Conservation (phyloP, 2,797 vertebrate species). For the Centropyge bicolor region DNA sequence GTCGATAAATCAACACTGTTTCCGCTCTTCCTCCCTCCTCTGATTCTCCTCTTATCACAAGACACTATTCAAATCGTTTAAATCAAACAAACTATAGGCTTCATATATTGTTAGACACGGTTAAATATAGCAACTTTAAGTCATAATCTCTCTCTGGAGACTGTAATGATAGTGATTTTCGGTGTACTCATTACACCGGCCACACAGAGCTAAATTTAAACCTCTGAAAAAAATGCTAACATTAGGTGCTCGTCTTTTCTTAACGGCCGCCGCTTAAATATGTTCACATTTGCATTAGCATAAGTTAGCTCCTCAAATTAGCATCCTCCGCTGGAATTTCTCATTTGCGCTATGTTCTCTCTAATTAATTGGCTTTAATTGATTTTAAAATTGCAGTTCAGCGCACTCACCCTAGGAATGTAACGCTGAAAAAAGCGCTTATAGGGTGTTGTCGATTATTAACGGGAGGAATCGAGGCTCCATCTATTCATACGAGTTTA, state of each 20-base stretch:
- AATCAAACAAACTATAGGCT: background rate
- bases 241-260: background rate
- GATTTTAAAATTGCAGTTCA: background rate
- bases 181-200: background rate
- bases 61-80: background rate
- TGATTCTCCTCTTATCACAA: background rate
- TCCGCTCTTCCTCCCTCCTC: no score
- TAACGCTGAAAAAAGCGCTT: rapidly evolving
- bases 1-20: no score
- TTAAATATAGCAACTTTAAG: background rate
- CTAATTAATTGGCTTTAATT: background rate
- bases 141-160: background rate
- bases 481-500: background rate
- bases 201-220: conserved; percentile 24
- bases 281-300: background rate
- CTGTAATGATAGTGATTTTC: conserved; percentile 4
- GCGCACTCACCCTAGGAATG: background rate
- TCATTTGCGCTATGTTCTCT: background rate
- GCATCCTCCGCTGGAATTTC: background rate
- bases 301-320: background rate
- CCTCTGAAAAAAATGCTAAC: background rate
- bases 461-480: background rate
- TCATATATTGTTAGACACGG: background rate
- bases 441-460: background rate
- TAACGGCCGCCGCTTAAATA: background rate